These are phyloP conservation scores for Heliothis virescens DNA, from an alignment of 1,140 invertebrate species.

Conservation along the genomic window DNA sequence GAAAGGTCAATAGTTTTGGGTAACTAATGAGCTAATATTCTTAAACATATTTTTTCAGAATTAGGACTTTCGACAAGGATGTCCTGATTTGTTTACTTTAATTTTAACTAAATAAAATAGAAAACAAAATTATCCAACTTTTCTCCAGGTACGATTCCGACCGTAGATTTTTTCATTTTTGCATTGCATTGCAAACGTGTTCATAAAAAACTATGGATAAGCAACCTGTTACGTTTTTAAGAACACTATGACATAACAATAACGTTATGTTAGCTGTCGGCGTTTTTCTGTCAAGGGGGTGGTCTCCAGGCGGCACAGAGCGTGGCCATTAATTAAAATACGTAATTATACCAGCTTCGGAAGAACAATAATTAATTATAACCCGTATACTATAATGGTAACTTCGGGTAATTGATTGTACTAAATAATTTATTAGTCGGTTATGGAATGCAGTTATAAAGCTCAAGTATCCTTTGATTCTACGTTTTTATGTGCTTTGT, in stretches of 20 bases:
- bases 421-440: conserved; percentile 40
- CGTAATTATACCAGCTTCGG: conserved; percentile 43
- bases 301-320: conserved; percentile 22
- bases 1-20: too few species aligned
- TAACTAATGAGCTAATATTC: too few species aligned
- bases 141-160: not conserved
- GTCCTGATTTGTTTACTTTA: too few species aligned
- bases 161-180: not conserved
- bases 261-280: not conserved
- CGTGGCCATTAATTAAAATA: conserved; percentile 48
- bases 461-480: not conserved
- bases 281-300: conserved; percentile 26
- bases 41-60: too few species aligned
- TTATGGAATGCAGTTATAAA: conserved; percentile 34
- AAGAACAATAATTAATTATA: conserved; percentile 50
- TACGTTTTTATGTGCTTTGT: not conserved
- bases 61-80: too few species aligned
- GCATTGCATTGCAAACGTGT: not conserved
- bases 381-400: conserved; percentile 44
- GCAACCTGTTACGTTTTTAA: too few species aligned
- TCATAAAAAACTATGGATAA: not conserved
- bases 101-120: too few species aligned
- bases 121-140: too few species aligned
- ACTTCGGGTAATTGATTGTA: conserved; percentile 43
- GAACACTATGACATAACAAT: too few species aligned